These are phyloP conservation scores for Oscheius sp. DNA, from an alignment of 2,888 invertebrate genomes.

Conservation along the genomic window DNA sequence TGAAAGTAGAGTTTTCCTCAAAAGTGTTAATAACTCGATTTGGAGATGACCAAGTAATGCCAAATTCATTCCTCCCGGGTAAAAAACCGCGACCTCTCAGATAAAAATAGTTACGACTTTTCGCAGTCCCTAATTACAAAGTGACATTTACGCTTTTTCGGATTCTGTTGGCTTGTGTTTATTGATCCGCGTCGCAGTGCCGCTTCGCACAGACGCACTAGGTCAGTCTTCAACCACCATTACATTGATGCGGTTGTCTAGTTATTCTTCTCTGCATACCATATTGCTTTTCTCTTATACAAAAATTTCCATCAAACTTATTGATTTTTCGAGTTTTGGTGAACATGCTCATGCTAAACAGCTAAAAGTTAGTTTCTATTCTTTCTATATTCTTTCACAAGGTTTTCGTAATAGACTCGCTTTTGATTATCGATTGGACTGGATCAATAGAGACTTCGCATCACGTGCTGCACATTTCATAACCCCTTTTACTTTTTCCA, in stretches of 20 bases:
- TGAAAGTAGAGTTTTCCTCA: not conserved
- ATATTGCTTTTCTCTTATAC: too few species aligned
- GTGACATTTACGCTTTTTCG: constrained; percentile 1
- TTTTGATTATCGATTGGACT: constrained; percentile 12
- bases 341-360: too few species aligned
- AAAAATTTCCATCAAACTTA: too few species aligned
- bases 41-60: not conserved
- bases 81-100: not conserved
- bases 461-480: not conserved
- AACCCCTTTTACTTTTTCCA: not conserved
- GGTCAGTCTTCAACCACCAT: constrained; percentile 28
- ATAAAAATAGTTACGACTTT: not conserved
- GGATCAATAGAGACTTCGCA: constrained; percentile 6
- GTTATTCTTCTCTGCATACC: not conserved
- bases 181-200: constrained; percentile 23
- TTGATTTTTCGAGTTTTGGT: too few species aligned
- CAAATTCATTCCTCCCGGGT: not conserved
- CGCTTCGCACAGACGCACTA: constrained; percentile 16
- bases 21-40: constrained; percentile 1
- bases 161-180: constrained; percentile 19
- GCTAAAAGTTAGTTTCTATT: not conserved
- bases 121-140: not conserved
- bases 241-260: constrained; percentile 13
- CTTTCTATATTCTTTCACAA: not conserved
- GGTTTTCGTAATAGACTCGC: not conserved